phyloP scores from a whole-genome alignment of 2,888 invertebrate species.

The Chaetoderma sp. region DNA sequence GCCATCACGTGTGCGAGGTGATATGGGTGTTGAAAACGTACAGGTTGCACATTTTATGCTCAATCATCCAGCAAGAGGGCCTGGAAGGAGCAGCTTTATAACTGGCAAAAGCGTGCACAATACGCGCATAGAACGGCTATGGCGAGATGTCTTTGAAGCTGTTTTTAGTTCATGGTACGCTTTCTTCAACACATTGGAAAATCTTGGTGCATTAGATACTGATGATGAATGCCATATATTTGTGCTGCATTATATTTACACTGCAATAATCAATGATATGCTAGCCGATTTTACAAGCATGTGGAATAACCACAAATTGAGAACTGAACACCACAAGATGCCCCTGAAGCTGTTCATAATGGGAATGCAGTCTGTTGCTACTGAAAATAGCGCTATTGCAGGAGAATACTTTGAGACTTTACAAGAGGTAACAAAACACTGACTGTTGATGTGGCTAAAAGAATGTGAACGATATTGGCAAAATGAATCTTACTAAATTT shows the following conservation, averaged over 20 bases:
- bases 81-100: slow-evolving; percentile 23
- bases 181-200: slow-evolving; percentile 10
- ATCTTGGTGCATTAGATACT: not conserved
- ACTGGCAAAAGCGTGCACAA: slow-evolving; percentile 35
- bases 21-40: slow-evolving; percentile 38
- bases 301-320: slow-evolving; percentile 30
- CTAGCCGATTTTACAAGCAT: slow-evolving; percentile 10
- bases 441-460: too few species aligned
- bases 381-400: not conserved
- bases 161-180: slow-evolving; percentile 12
- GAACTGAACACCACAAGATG: slow-evolving; percentile 16
- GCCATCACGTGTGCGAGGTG: slow-evolving; percentile 32
- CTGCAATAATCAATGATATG: slow-evolving; percentile 14
- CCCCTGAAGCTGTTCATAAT: slow-evolving; percentile 14
- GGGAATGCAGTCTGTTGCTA: not conserved
- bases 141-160: slow-evolving; percentile 20
- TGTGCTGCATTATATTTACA: slow-evolving; percentile 17
- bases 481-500: too few species aligned
- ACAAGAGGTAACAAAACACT: not conserved
- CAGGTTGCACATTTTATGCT: slow-evolving; percentile 34
- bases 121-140: slow-evolving; percentile 21
- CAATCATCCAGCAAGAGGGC: slow-evolving; percentile 6
- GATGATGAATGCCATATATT: slow-evolving; percentile 13
- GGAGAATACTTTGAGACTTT: slow-evolving; percentile 5
- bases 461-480: too few species aligned